phyloP scores from a whole-genome alignment of 2,113 vertebrate species.

The Regulus satrapa region DNA sequence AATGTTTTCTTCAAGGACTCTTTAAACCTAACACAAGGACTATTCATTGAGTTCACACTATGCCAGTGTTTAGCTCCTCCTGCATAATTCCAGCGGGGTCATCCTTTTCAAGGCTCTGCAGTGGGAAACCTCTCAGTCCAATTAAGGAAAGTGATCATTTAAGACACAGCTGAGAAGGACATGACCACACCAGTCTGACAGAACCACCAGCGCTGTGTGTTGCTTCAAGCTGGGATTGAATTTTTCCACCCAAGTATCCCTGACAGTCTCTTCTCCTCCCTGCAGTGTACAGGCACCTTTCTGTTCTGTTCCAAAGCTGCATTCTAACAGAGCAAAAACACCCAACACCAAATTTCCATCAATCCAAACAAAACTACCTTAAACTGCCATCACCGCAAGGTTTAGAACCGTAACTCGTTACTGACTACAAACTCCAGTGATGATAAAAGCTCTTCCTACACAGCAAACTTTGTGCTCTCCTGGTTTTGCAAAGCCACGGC shows the following conservation, averaged over 20 bases:
- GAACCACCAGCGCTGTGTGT: background rate
- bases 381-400: background rate
- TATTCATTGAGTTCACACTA: background rate
- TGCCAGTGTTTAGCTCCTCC: background rate
- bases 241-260: background rate
- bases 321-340: background rate
- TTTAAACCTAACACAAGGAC: background rate
- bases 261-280: background rate
- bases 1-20: background rate
- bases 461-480: background rate
- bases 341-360: background rate
- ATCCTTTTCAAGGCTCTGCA: background rate
- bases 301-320: background rate
- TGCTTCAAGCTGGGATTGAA: background rate
- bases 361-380: background rate
- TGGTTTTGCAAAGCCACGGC: background rate
- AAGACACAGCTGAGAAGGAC: background rate
- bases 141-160: background rate
- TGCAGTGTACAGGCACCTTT: rapidly evolving
- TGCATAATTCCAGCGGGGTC: background rate
- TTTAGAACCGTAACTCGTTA: background rate
- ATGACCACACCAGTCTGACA: background rate
- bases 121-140: background rate
- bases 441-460: background rate
- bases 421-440: background rate